A percentile compares a stretch with the other conserved stretches of the same genome.
Evolutionary conservation across 2,888 invertebrate species (phyloP).

Genomic region (Himalopsyche japonica): DNA sequence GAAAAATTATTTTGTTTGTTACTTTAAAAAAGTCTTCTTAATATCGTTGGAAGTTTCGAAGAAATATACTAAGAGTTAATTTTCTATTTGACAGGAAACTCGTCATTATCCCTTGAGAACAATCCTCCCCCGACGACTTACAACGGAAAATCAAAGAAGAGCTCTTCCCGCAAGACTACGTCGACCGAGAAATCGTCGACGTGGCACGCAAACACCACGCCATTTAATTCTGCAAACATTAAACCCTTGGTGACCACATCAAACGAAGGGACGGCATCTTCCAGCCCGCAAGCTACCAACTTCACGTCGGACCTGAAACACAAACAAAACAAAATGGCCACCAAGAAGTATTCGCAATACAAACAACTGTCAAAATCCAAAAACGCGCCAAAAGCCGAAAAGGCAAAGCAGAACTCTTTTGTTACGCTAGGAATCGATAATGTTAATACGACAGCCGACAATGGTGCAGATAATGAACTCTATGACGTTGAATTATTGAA

Average conservation of each 20-base stretch:
- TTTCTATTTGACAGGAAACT: conserved; percentile 29
- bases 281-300: background rate
- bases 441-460: conserved; percentile 41
- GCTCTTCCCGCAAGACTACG: background rate
- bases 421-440: conserved; percentile 9
- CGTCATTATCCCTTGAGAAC: conserved; percentile 24
- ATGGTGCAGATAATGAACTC: background rate
- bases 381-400: background rate
- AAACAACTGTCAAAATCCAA: background rate
- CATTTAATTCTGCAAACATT: background rate
- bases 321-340: background rate
- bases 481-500: background rate
- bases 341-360: background rate
- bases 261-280: conserved; percentile 13
- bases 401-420: background rate
- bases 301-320: background rate
- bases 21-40: too few relatives aligned
- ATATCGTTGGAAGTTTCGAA: too few relatives aligned
- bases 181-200: conserved; percentile 14
- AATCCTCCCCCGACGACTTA: conserved; percentile 14
- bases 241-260: conserved; percentile 26
- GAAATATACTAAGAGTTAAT: background rate
- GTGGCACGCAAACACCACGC: background rate
- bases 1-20: too few relatives aligned
- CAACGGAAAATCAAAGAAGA: conserved; percentile 26